Evolutionary conservation across 2,797 vertebrate genomes (phyloP), one percentile per base, ranked within the genome.

Genomic region (Sebastolobus altivelis): DNA sequence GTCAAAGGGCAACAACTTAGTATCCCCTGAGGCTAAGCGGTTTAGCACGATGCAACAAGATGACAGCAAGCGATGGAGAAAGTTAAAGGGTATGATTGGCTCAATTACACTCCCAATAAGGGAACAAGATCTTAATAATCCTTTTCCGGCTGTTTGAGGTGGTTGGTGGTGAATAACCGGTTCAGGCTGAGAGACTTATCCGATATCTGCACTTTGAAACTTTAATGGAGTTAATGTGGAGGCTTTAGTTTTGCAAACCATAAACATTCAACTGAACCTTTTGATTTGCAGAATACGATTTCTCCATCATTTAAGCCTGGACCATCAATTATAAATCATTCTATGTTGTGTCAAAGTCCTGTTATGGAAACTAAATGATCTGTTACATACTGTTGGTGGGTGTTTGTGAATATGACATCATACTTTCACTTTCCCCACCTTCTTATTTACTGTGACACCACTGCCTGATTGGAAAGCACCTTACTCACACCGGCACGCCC

Each of bases 391-490:
- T 74, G 10, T 2, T 40, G 18, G 2, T 33, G 14, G 46, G 1
- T 61, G 1, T 60, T 75, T 46, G 12, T n/a, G 25, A 54, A 27
- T 1, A 35, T 71, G 58, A 72, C 22, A 10, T 80, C 40, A 55
- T 62, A 61, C 22, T 81, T 88, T 83, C 31, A 68, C 35, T 85
- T 79, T 54, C 71, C 54, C 10, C 35, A 38, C 63, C 2, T 35
- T n/a, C 7, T 7, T 5, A 12, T 29, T 61, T 31, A 77, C 8
- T 2, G 3, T 49, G 3, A 10, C 5, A 29, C 10, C 5, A 9
- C 55, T 59, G 16, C 5, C 22, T 69, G 25, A 16, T n/a, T 18
- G 89, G 90, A 92, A 93, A 88, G 79, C 8, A 88, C 89, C 76
- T 63, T 18, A 4, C 60, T 67, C 11, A 38, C 35, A 4, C 4